These are phyloP conservation scores for Syngnathus rostellatus DNA, from an alignment of 2,797 vertebrate species.

Conservation along the genomic window DNA sequence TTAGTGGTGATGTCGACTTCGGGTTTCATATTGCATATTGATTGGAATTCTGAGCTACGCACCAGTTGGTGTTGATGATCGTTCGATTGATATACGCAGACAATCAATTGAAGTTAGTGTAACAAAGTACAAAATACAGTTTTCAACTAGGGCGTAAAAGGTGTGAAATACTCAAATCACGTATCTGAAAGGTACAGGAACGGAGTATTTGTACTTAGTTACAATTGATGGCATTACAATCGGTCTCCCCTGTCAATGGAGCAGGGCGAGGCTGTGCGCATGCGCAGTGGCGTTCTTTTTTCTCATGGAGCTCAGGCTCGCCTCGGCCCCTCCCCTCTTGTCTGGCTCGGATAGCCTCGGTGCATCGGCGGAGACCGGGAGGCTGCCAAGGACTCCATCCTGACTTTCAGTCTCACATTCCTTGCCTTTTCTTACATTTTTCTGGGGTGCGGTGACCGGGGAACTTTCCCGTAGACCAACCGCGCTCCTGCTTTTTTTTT, in stretches of 20 bases:
- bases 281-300: slow-evolving; percentile 61
- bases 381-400: slow-evolving; percentile 51
- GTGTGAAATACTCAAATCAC: neutral
- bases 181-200: neutral
- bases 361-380: slow-evolving; percentile 66
- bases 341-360: slow-evolving; percentile 70
- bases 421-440: neutral
- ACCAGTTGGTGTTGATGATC: slow-evolving; percentile 3
- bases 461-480: neutral
- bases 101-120: no score
- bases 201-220: neutral
- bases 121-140: neutral
- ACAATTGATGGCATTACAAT: slow-evolving; percentile 58
- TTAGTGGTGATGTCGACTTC: slow-evolving; percentile 11
- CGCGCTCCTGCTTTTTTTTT: neutral
- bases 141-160: neutral
- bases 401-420: slow-evolving; percentile 19
- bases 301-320: slow-evolving; percentile 41
- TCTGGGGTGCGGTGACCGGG: no score
- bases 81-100: no score
- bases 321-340: slow-evolving; percentile 58
- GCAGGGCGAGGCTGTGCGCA: slow-evolving; percentile 84
- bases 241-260: slow-evolving; percentile 47
- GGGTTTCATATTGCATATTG: slow-evolving; percentile 46
- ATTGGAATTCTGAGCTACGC: slow-evolving; percentile 27